Base-by-base conservation (phyloP, 2,888 invertebrate species). In the Hirtodrosophila histrioides region DNA sequence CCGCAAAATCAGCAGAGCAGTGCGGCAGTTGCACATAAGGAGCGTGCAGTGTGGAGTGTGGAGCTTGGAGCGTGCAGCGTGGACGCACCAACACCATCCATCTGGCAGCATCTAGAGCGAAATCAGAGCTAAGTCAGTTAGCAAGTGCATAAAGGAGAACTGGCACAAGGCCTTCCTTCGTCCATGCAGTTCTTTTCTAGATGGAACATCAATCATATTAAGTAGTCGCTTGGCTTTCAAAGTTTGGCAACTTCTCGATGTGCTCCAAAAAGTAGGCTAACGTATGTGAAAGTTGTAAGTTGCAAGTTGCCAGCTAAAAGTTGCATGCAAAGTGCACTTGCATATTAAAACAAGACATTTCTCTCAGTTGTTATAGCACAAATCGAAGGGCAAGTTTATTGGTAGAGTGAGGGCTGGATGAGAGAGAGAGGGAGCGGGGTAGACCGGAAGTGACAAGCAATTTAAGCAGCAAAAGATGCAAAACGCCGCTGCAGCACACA, bases 361-460 rank as follows among this genome's bases (percentile, higher is more conserved):
- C 31, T 31, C 31, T 27, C 31, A 36, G 36, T 29, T 31, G 27
- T 39, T n/a, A 33, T 50, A 48, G 36, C 23, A 24, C 10, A 51
- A 65, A 57, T 63, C 64, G 67, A 69, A 67, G 69, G 72, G 69
- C 69, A 62, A 63, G 60, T 55, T 48, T 35, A 55, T 24, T 33
- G 66, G 17, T 48, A 11, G 11, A 8, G 10, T 9, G 17, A n/a
- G n/a, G 9, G 17, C 17, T 17, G 11, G 23, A 4, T 9, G 56
- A 23, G 41, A 33, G 44, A 27, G 1, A 35, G 33, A 6, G 33
- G 9, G 5, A 27, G 27, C 27, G 27, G 6, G 4, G 6, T 4
- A 27, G 27, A 24, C 55, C 71, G 69, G 66, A 78, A 86, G 81
- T 78, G 70, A 61, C 85, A 85, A 64, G 78, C 72, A 78, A 84